phyloP scores from a whole-genome alignment of 2,113 vertebrate species.

The Peromyscus leucopus region DNA sequence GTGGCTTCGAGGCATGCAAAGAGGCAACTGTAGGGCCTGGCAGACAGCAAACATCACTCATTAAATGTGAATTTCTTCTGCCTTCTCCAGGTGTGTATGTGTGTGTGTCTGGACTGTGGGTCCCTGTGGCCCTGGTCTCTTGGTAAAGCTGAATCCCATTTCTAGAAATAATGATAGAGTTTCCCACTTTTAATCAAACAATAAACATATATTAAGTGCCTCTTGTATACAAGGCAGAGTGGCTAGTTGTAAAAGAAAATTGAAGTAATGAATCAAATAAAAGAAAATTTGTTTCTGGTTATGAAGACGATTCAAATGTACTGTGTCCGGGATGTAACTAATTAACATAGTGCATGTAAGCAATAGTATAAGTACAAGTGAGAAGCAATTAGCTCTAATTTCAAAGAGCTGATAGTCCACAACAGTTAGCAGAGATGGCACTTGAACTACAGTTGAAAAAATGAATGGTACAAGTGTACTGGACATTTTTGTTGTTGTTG shows the following conservation, averaged over 20 bases:
- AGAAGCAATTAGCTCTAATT: constrained; percentile 25
- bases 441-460: constrained; percentile 18
- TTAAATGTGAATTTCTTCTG: not conserved
- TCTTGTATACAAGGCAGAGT: not conserved
- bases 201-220: not conserved
- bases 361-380: not conserved
- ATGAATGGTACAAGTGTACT: not conserved
- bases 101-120: not conserved
- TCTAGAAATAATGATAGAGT: constrained; percentile 19
- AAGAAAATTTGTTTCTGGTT: not conserved
- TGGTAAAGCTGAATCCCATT: not conserved
- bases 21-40: no score
- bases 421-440: not conserved
- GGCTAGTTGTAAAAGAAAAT: constrained; percentile 47
- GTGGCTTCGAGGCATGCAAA: not conserved
- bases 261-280: not conserved
- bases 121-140: not conserved
- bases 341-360: not conserved
- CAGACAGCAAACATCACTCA: not conserved
- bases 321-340: not conserved
- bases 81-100: not conserved
- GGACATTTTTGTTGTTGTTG: not conserved
- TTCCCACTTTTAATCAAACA: constrained; percentile 33
- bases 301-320: constrained; percentile 35
- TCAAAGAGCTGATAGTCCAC: not conserved